Percentiles rank a stretch among this genome's conserved stretches.
Evolutionary conservation across 2,888 invertebrate species (phyloP).

Genomic region (Gisinianus flammeolus): DNA sequence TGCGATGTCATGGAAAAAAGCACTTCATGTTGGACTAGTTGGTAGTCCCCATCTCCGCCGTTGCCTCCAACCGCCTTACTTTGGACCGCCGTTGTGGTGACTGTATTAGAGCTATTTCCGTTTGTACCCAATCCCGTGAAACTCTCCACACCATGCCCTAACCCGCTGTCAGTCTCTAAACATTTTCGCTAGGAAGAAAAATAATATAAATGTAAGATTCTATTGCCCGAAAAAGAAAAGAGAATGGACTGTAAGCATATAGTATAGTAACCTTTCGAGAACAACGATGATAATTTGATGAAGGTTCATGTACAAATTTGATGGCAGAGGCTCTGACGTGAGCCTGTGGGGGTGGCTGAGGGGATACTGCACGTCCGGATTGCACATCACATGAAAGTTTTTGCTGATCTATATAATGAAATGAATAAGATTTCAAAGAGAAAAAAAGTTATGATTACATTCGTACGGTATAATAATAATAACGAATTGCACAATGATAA

Average conservation of each 20-base stretch:
- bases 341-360: constrained; percentile 57
- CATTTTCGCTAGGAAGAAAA: constrained; percentile 67
- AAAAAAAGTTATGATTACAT: no score
- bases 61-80: constrained; percentile 69
- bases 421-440: no score
- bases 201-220: neutral
- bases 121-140: constrained; percentile 51
- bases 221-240: no score
- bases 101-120: constrained; percentile 53
- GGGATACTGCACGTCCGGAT: constrained; percentile 55
- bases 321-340: constrained; percentile 57
- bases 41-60: constrained; percentile 96
- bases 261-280: constrained; percentile 55
- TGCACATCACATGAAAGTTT: constrained; percentile 58
- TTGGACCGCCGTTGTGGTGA: constrained; percentile 60
- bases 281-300: constrained; percentile 57
- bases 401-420: no score
- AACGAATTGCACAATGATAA: no score
- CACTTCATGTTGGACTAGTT: constrained; percentile 96
- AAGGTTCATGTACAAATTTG: constrained; percentile 55
- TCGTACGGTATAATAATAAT: no score
- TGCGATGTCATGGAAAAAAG: constrained; percentile 96
- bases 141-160: constrained; percentile 55
- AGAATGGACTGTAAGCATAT: no score
- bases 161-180: constrained; percentile 68